A percentile compares a stretch with the other conserved stretches of the same genome.
Evolutionary conservation across 2,888 invertebrate genomes (phyloP).

Genomic region (Pterostichus madidus): DNA sequence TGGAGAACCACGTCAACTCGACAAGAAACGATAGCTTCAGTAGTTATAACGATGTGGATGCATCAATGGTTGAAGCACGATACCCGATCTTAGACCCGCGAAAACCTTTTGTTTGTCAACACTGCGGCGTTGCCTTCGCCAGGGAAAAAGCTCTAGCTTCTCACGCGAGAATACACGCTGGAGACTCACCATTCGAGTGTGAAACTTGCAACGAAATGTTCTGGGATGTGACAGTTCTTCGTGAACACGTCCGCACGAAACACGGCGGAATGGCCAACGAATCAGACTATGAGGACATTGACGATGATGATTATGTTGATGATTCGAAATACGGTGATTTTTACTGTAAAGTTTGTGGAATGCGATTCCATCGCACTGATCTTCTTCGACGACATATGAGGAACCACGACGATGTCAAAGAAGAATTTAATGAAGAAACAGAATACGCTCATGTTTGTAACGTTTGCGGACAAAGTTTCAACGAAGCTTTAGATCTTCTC

Average conservation of each 20-base stretch:
- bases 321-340: slow-evolving; percentile 82
- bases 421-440: slow-evolving; percentile 74
- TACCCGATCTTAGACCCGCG: slow-evolving; percentile 84
- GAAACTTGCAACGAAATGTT: slow-evolving; percentile 90
- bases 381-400: slow-evolving; percentile 84
- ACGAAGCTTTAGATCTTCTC: slow-evolving; percentile 86
- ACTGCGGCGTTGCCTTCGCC: slow-evolving; percentile 88
- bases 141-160: slow-evolving; percentile 90
- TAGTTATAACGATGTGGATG: slow-evolving; percentile 65
- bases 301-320: slow-evolving; percentile 80
- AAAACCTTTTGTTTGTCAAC: slow-evolving; percentile 90
- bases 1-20: slow-evolving; percentile 74
- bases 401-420: slow-evolving; percentile 74
- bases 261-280: slow-evolving; percentile 76
- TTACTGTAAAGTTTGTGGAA: slow-evolving; percentile 87
- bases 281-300: slow-evolving; percentile 77
- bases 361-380: slow-evolving; percentile 88
- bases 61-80: slow-evolving; percentile 71
- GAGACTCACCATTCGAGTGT: slow-evolving; percentile 90
- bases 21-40: slow-evolving; percentile 36
- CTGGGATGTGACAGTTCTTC: slow-evolving; percentile 82
- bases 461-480: slow-evolving; percentile 89
- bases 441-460: slow-evolving; percentile 84
- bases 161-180: slow-evolving; percentile 88
- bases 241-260: slow-evolving; percentile 82